phyloP scores from a whole-genome alignment of 2,797 vertebrate genomes.

The Danio aesculapii region DNA sequence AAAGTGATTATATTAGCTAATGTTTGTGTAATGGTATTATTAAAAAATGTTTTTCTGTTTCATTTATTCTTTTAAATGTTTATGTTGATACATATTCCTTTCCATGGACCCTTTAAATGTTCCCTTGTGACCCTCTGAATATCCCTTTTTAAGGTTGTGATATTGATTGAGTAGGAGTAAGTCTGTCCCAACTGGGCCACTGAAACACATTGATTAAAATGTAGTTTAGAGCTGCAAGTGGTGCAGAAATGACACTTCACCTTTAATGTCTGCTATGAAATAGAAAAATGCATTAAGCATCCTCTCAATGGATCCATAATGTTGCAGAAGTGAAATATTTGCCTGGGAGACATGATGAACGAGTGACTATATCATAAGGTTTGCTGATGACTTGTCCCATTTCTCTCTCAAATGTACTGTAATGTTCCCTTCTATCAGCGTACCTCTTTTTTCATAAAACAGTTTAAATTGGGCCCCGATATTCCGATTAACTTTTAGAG shows the following conservation, averaged over 20 bases:
- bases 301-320: constrained; percentile 44
- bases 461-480: constrained; percentile 51
- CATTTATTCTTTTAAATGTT: no score
- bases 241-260: background rate
- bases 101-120: no score
- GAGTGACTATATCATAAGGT: constrained; percentile 21
- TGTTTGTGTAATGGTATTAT: no score
- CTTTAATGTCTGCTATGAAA: constrained; percentile 45
- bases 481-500: constrained; percentile 61
- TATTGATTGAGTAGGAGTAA: background rate
- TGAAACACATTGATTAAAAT: constrained; percentile 3
- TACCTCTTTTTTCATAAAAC: constrained; percentile 17
- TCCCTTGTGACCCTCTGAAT: no score
- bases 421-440: constrained; percentile 37
- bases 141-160: background rate
- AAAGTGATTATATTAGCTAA: no score
- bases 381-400: constrained; percentile 40
- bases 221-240: background rate
- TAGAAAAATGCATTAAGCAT: constrained; percentile 53
- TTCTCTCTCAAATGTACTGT: constrained; percentile 45
- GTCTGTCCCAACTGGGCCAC: background rate
- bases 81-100: no score
- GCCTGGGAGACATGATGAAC: constrained; percentile 41
- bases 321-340: constrained; percentile 44
- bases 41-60: no score